Base-by-base conservation (phyloP, 2,113 vertebrate genomes). In the Camelus bactrianus region DNA sequence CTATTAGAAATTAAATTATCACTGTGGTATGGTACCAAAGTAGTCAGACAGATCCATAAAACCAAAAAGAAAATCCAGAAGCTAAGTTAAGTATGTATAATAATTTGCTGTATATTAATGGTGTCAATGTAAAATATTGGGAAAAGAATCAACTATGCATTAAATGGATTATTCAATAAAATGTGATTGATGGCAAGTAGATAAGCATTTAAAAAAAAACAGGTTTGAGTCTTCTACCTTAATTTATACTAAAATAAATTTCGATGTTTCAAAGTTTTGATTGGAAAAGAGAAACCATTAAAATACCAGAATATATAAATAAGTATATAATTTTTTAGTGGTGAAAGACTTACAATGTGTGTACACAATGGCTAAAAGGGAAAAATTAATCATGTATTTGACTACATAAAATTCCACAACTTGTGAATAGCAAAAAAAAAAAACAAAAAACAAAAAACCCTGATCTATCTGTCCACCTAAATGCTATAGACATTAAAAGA, bases 1-100 rank as follows among this genome's bases (percentile, higher is more conserved):
- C 91, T 93, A 75, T 69, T 91, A 84, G 91, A 96, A 97, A 95
- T 96, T 89, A 97, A 97, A 97, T 97, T 89, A 96, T 96, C 96
- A 96, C 97, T 89, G 60, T 95, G 32, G n/a, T 96, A 83, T 70
- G 73, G 30, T 35, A 97, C 52, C 35, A 95, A 95, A 91, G 69
- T 67, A 86, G 84, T 96, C 64, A 96, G 75, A 95, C 52, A 92
- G 73, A 97, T 54, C 30, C 79, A 95, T 97, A 93, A 97, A 94
- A 86, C 30, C 93, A 82, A 95, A 97, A 93, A 88, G 83, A 90
- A 92, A 96, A 93, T 56, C 56, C 86, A 97, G 77, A 96, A 94
- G 70, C 69, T 69, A 58, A 93, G 76, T 46, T 95, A 93, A 94
- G 35, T 72, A 91, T 75, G 26, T 82, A 86, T 54, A 83, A 85